Evolutionary conservation across 2,888 invertebrate species (phyloP), one percentile per base, ranked within the genome.

Genomic region (Andrena bicolor): DNA sequence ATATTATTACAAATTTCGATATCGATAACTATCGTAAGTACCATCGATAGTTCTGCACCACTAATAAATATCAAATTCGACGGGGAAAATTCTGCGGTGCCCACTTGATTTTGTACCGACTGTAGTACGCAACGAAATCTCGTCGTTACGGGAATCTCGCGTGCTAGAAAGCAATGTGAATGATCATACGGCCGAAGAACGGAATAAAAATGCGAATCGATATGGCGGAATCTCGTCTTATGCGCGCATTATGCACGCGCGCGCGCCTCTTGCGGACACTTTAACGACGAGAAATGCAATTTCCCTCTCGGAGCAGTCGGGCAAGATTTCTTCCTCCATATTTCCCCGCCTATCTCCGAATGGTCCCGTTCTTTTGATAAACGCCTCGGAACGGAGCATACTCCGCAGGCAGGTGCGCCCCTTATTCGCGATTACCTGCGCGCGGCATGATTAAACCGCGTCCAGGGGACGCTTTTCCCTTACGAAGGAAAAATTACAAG

Each of bases 401-500:
- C 74, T 60, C 56, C 73, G 70, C 68, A 65, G 51, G 61, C 82
- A 66, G 69, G 26, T 64, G 26, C 69, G 16, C 51, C 51, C 61
- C 60, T 58, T 13, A 41, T 28, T 74, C 63, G 61, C 74, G 77
- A 78, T 78, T 78, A 78, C 75, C 84, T 71, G 77, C 58, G 30
- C 76, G 32, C 49, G 64, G 69, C 26, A 80, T 77, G 85, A 85
- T 85, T 85, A 85, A 85, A 85, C 83, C 80, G 74, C 74, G 58
- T 53, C 77, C 72, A 48, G 80, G 72, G 75, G 76, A 80, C 61
- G 76, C 49, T 85, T 65, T 69, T 73, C 56, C 64, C 71, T 76
- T 82, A 79, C 82, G 82, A 51, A 79, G 71, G 65, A 85, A 85
- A 85, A 85, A 82, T 85, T 82, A 71, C 76, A 32, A 60, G 60